Conservation (phyloP, 2,888 invertebrate genomes). For the Drosophila borborema region DNA sequence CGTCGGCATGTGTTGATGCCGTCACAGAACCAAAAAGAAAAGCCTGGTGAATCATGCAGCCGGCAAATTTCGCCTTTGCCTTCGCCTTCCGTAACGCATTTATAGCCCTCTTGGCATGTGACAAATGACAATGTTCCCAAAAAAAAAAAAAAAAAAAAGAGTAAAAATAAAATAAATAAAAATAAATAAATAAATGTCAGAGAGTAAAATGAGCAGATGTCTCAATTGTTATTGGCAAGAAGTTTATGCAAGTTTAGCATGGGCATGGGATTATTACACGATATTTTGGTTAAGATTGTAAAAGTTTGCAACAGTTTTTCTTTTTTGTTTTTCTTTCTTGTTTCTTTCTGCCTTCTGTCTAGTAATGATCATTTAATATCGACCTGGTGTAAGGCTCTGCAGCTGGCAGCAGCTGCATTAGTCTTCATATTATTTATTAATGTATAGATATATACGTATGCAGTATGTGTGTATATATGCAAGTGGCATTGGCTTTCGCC, state of each 20-base stretch:
- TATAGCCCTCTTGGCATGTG: slow-evolving; percentile 46
- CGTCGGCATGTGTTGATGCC: slow-evolving; percentile 58
- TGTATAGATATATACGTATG: slow-evolving; percentile 8
- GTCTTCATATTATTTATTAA: slow-evolving; percentile 24
- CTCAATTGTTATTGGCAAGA: slow-evolving; percentile 53
- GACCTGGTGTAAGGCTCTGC: slow-evolving; percentile 18
- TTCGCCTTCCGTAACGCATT: slow-evolving; percentile 40
- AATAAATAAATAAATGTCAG: background rate
- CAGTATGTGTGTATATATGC: slow-evolving; percentile 5
- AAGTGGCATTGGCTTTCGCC: slow-evolving; percentile 25
- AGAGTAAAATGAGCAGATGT: slow-evolving; percentile 39
- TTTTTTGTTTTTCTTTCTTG: too few relatives aligned
- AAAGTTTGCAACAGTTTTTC: slow-evolving; percentile 35
- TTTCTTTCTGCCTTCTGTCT: background rate
- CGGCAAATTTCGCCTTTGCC: slow-evolving; percentile 34
- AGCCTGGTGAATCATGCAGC: slow-evolving; percentile 56
- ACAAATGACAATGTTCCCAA: slow-evolving; percentile 45
- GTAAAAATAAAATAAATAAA: background rate
- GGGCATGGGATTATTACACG: slow-evolving; percentile 7
- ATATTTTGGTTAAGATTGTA: slow-evolving; percentile 41
- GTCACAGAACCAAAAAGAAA: slow-evolving; percentile 57
- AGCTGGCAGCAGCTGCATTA: slow-evolving; percentile 49
- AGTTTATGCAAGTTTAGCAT: slow-evolving; percentile 1
- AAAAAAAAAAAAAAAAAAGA: background rate
- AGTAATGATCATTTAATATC: slow-evolving; percentile 38